phyloP scores from a whole-genome alignment of 1,140 invertebrate species.

The Megathymus violae region DNA sequence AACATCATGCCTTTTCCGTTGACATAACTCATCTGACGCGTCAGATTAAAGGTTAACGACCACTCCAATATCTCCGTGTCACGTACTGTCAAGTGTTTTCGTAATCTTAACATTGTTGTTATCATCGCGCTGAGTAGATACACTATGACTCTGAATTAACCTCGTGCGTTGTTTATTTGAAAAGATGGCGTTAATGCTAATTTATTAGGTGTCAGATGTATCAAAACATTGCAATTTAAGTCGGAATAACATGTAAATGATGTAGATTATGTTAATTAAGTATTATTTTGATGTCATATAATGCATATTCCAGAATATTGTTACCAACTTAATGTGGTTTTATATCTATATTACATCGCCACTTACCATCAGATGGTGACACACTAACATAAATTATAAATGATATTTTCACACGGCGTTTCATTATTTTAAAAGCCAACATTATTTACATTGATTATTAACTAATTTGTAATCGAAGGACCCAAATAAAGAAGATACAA shows the following conservation, averaged over 20 bases:
- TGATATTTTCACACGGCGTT: too few species aligned
- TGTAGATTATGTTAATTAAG: background rate
- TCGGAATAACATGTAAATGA: background rate
- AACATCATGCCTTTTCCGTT: conserved; percentile 7
- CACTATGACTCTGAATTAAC: conserved; percentile 27
- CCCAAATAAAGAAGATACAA: too few species aligned
- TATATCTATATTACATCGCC: too few species aligned
- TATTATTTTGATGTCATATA: too few species aligned
- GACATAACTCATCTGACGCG: conserved; percentile 9
- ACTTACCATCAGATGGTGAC: too few species aligned
- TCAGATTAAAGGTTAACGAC: conserved; percentile 31
- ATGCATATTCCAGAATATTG: too few species aligned
- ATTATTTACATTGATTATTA: too few species aligned
- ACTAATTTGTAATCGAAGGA: too few species aligned
- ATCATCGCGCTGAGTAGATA: conserved; percentile 3
- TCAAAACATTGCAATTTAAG: conserved; percentile 22
- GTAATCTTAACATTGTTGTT: conserved; percentile 7
- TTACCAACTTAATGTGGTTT: too few species aligned
- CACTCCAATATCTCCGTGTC: conserved; percentile 27
- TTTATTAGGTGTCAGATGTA: conserved; percentile 17
- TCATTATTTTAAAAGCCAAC: too few species aligned
- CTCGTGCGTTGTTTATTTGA: conserved; percentile 17
- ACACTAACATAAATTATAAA: too few species aligned
- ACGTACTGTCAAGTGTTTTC: conserved; percentile 19
- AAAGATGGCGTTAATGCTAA: background rate